Conservation (phyloP, 2,888 invertebrate genomes). For the Caradrina clavipalpis region DNA sequence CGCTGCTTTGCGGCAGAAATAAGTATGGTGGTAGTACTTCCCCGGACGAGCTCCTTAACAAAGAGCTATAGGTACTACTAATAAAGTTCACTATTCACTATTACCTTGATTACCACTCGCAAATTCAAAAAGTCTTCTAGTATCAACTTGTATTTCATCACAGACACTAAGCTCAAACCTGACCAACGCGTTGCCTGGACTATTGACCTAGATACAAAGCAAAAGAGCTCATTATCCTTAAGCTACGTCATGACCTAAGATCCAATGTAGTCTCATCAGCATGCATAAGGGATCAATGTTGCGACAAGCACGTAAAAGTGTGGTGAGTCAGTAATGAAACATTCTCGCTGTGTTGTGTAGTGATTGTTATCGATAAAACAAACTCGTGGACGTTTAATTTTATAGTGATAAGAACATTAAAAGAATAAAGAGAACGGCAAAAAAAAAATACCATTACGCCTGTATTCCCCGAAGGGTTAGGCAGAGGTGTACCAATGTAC, state of each 20-base stretch:
- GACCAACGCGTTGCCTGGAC: not conserved
- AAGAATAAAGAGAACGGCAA: too few species aligned
- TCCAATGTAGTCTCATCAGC: conserved; percentile 34
- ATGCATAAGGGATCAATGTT: conserved; percentile 37
- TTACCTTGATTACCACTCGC: too few species aligned
- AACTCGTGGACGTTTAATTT: not conserved
- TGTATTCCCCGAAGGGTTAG: too few species aligned
- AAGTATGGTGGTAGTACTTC: too few species aligned
- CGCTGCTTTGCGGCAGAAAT: too few species aligned
- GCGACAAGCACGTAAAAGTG: conserved; percentile 25
- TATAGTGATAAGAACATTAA: too few species aligned
- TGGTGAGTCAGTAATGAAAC: conserved; percentile 40
- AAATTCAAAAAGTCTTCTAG: not conserved
- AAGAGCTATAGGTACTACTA: too few species aligned
- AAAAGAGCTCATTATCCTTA: conserved; percentile 39
- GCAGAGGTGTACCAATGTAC: too few species aligned
- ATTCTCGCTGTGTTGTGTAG: not conserved
- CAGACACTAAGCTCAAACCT: not conserved
- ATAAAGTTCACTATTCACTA: too few species aligned
- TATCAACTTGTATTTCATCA: not conserved
- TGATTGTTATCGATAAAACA: not conserved
- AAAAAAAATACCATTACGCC: too few species aligned
- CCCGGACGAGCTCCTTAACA: too few species aligned
- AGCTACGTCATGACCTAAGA: conserved; percentile 37
- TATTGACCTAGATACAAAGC: conserved; percentile 23